Percentiles rank a stretch among this genome's conserved stretches.
phyloP scores from a whole-genome alignment of 1,140 invertebrate species.

The Thaumetopoea pityocampa region DNA sequence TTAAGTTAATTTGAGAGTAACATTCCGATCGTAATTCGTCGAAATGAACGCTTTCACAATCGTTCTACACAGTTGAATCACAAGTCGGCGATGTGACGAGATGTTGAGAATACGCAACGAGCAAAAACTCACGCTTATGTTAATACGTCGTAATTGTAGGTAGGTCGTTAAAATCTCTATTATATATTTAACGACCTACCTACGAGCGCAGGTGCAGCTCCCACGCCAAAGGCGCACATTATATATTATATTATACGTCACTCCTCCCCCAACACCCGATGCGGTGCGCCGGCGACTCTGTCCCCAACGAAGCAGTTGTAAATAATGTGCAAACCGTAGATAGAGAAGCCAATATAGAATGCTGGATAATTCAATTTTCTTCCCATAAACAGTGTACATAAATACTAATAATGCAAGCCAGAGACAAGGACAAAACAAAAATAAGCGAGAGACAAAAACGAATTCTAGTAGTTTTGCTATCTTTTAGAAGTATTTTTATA shows the following conservation, averaged over 20 bases:
- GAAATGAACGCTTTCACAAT: background rate
- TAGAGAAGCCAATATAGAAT: conserved; percentile 9
- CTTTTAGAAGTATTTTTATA: too few relatives aligned
- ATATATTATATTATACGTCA: conserved; percentile 18
- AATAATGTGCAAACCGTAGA: conserved; percentile 10
- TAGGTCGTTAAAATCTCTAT: conserved; percentile 24
- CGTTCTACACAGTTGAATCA: background rate
- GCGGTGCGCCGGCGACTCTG: conserved; percentile 5
- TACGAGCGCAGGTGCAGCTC: conserved; percentile 25
- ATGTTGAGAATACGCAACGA: conserved; percentile 21
- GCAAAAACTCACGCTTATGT: conserved; percentile 25
- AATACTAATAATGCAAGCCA: too few relatives aligned
- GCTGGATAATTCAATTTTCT: too few relatives aligned
- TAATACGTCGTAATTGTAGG: conserved; percentile 30
- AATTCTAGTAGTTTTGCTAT: too few relatives aligned
- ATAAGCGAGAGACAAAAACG: too few relatives aligned
- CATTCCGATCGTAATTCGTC: too few relatives aligned
- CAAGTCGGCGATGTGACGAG: conserved; percentile 4
- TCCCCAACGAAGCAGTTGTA: conserved; percentile 6
- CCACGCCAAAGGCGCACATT: conserved; percentile 31
- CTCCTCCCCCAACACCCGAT: background rate
- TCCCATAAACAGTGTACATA: too few relatives aligned
- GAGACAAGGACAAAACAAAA: too few relatives aligned
- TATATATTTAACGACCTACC: too few relatives aligned
- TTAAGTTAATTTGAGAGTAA: too few relatives aligned